These are phyloP conservation scores for Vidua macroura DNA, from an alignment of 2,113 vertebrate species.

Conservation along the genomic window DNA sequence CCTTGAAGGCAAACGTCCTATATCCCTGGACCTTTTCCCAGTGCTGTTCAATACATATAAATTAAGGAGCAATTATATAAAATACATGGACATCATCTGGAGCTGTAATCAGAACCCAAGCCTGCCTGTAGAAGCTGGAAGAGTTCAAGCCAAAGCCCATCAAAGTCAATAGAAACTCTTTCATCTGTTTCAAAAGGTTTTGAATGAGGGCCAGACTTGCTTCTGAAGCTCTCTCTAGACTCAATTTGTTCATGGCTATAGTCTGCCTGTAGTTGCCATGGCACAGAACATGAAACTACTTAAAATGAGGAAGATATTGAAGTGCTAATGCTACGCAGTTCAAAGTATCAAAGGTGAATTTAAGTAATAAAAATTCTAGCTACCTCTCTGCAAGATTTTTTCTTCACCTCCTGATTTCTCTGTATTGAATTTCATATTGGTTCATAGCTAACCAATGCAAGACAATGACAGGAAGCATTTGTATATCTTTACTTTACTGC, in stretches of 20 bases:
- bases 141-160: conserved; percentile 10
- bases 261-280: background rate
- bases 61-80: background rate
- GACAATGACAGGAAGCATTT: background rate
- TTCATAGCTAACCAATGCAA: background rate
- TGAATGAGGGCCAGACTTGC: background rate
- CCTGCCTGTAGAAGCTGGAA: background rate
- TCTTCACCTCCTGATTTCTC: background rate
- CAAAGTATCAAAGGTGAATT: conserved; percentile 6
- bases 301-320: conserved; percentile 18
- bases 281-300: background rate
- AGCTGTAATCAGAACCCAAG: background rate
- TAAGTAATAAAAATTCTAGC: background rate
- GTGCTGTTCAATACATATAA: background rate
- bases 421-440: background rate
- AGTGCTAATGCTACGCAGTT: background rate
- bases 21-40: background rate
- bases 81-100: background rate
- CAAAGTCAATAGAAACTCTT: background rate
- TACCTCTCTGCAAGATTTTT: background rate
- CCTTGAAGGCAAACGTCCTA: background rate
- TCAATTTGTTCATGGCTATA: conserved; percentile 1
- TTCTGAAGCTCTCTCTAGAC: background rate
- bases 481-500: background rate
- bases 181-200: conserved; percentile 8